A percentile compares a stretch with the other conserved stretches of the same genome.
These are phyloP conservation scores for Toxotes chatareus DNA, from an alignment of 2,113 vertebrate genomes.

Conservation along the genomic window DNA sequence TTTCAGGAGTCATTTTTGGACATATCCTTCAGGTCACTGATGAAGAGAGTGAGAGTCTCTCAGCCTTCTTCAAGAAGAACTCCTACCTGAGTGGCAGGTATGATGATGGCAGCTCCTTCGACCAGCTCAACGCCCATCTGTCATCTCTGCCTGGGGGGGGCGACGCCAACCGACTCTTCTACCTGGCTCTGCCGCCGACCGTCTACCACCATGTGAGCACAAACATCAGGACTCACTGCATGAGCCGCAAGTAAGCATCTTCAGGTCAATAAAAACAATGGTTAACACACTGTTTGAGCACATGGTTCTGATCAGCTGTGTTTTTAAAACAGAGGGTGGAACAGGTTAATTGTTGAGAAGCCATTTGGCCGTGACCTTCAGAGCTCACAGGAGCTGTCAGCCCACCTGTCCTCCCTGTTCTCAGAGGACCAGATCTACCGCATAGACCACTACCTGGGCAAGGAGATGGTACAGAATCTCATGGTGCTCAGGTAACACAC, in stretches of 20 bases:
- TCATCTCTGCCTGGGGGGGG: slow-evolving; percentile 70
- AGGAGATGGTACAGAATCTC: slow-evolving; percentile 96
- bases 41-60: slow-evolving; percentile 63
- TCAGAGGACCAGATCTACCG: slow-evolving; percentile 92
- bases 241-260: slow-evolving; percentile 84
- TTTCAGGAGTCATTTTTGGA: background rate
- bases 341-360: slow-evolving; percentile 92
- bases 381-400: slow-evolving; percentile 89
- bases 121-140: slow-evolving; percentile 73
- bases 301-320: slow-evolving; percentile 29
- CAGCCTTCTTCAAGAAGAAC: slow-evolving; percentile 76
- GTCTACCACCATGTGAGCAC: slow-evolving; percentile 72
- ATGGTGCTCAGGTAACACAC: slow-evolving; percentile 90
- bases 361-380: slow-evolving; percentile 92
- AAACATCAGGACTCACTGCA: slow-evolving; percentile 81
- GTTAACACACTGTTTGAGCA: background rate
- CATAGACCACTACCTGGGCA: slow-evolving; percentile 93
- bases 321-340: slow-evolving; percentile 87
- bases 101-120: slow-evolving; percentile 68
- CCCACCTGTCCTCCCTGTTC: slow-evolving; percentile 88
- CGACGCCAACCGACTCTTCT: slow-evolving; percentile 89
- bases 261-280: background rate
- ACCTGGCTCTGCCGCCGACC: slow-evolving; percentile 84
- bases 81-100: slow-evolving; percentile 77
- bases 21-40: slow-evolving; percentile 58